Conservation (phyloP, 1,140 invertebrate genomes). For the Hyphantria cunea region DNA sequence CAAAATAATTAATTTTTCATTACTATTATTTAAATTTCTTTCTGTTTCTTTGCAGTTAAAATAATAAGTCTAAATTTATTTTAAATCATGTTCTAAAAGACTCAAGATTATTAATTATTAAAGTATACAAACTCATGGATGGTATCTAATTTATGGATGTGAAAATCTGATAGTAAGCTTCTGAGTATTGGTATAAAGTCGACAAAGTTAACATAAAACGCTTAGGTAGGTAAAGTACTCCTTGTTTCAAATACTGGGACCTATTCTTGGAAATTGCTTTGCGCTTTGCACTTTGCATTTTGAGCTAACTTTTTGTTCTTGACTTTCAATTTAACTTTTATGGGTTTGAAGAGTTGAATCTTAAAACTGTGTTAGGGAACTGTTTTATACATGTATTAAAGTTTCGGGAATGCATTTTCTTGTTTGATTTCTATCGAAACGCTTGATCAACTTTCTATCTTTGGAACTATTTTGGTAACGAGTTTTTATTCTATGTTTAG, state of each 20-base stretch:
- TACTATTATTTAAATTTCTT: too few species aligned
- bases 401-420: background rate
- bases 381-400: background rate
- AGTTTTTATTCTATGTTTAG: too few species aligned
- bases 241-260: conserved; percentile 34
- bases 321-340: conserved; percentile 32
- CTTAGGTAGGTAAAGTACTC: conserved; percentile 31
- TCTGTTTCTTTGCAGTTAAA: too few species aligned
- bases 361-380: conserved; percentile 2
- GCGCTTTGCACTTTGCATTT: conserved; percentile 38
- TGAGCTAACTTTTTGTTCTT: conserved; percentile 24
- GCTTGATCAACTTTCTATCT: too few species aligned
- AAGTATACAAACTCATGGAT: too few species aligned
- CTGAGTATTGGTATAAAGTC: background rate
- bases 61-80: too few species aligned
- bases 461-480: too few species aligned
- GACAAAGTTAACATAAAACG: conserved; percentile 13
- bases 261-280: conserved; percentile 35
- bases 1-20: too few species aligned
- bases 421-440: background rate
- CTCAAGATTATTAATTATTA: too few species aligned
- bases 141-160: too few species aligned
- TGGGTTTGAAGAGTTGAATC: conserved; percentile 19
- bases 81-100: too few species aligned
- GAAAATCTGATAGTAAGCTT: conserved; percentile 1